Base-by-base conservation (phyloP, 2,113 vertebrate species). In the Oophaga pumilio region DNA sequence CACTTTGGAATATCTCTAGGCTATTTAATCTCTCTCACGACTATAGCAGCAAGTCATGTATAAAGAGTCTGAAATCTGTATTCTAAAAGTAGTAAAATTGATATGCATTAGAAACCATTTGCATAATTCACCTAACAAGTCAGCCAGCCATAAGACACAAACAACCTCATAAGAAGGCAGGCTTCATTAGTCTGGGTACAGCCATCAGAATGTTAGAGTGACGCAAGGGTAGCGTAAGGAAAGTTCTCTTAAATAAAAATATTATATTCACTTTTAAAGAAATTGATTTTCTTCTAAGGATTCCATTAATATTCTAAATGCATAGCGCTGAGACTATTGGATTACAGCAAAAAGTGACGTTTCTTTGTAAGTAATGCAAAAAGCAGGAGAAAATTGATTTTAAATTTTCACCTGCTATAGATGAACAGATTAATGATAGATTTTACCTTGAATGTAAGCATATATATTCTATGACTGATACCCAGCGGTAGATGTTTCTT, bases 121-220 rank as follows among this genome's bases (percentile, higher is more conserved):
- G 53, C 82, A 84, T 84, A 84, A 84, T 84, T 84, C 68, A 53
- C 52, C 64, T 74, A 84, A 74, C 68, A 84, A 84, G 82, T 84
- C 82, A 84, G 68, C 49, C 81, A 83, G 64, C 81, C 62, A 83
- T 83, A 83, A 83, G 81, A 83, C 81, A 83, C 62, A 83, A 83
- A 84, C 82, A 84, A 69, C 82, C 68, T 74, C 82, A 84, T 84
- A 84, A 76, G 56, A 85, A 76, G 56, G 33, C 71, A 85, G 56
- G 56, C 71, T 85, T 85, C 69, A 76, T 85, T 85, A 85, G 83
- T 33, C 24, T 69, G 68, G 83, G 66, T 73, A 85, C 83, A 85
- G 69, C 43, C 56, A 85, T 74, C 53, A 74, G 68, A 85, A 57
- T 85, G 59, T 74, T 57, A 74, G 14, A 60, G 83, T 28, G 20